These are phyloP conservation scores for Cynodonichthys magdalenae DNA, from an alignment of 2,797 vertebrate genomes.

Conservation along the genomic window DNA sequence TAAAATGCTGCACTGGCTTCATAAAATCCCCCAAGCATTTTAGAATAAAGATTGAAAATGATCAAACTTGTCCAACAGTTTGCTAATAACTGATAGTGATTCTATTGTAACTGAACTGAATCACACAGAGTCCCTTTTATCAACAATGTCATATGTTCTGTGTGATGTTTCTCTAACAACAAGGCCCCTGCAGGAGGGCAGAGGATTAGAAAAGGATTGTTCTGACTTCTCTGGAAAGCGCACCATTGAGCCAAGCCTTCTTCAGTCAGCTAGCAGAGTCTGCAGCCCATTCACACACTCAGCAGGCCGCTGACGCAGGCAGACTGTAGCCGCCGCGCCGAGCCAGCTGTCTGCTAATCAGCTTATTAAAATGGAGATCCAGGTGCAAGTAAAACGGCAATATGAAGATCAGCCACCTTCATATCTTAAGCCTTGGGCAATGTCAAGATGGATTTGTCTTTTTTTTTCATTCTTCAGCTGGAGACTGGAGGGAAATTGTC, in stretches of 20 bases:
- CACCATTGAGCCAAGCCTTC: conserved; percentile 51
- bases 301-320: conserved; percentile 45
- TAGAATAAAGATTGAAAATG: conserved; percentile 42
- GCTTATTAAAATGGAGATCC: conserved; percentile 82
- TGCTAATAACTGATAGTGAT: conserved; percentile 62
- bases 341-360: conserved; percentile 71
- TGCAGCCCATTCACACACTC: conserved; percentile 44
- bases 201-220: conserved; percentile 72
- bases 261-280: conserved; percentile 50
- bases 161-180: conserved; percentile 68
- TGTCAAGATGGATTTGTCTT: conserved; percentile 57
- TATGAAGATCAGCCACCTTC: conserved; percentile 71
- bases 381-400: conserved; percentile 67
- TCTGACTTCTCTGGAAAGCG: conserved; percentile 59
- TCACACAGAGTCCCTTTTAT: conserved; percentile 63
- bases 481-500: conserved; percentile 10
- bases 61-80: conserved; percentile 53
- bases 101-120: conserved; percentile 65
- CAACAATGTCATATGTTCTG: conserved; percentile 70
- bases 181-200: conserved; percentile 61
- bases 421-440: conserved; percentile 71
- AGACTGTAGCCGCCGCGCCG: not conserved
- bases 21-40: conserved; percentile 31
- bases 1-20: conserved; percentile 35
- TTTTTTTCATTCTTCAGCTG: conserved; percentile 14